Percentiles rank a stretch among this genome's conserved stretches.
These are phyloP conservation scores for Melierax canorus DNA, from an alignment of 2,113 vertebrate species.

Conservation along the genomic window DNA sequence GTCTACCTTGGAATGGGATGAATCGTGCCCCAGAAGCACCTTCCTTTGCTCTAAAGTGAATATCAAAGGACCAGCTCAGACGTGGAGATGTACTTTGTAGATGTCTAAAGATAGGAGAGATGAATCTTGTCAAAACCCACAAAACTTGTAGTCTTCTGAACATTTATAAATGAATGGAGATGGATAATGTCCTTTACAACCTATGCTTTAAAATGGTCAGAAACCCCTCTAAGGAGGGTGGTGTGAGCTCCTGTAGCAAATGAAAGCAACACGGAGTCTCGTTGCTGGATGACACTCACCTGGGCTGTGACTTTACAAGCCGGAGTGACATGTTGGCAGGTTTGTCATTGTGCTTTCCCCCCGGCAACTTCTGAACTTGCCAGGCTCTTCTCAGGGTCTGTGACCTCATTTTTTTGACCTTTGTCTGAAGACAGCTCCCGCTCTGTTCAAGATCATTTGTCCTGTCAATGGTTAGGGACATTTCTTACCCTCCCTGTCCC, in stretches of 20 bases:
- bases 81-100: background rate
- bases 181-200: background rate
- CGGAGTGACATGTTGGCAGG: background rate
- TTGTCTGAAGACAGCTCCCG: background rate
- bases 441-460: background rate
- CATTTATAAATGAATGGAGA: background rate
- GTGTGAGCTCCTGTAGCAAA: background rate
- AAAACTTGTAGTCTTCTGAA: background rate
- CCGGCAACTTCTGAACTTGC: background rate
- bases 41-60: conserved; percentile 2
- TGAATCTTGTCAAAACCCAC: background rate
- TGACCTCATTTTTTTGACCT: background rate
- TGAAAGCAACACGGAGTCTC: background rate
- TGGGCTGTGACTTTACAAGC: background rate
- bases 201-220: background rate
- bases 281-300: background rate
- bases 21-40: background rate
- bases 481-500: background rate
- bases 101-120: background rate
- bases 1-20: background rate
- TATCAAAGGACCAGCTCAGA: background rate
- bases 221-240: background rate
- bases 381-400: background rate
- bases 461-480: background rate
- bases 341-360: background rate